phyloP scores from a whole-genome alignment of 2,888 invertebrate genomes.

The Drosophila antonietae region DNA sequence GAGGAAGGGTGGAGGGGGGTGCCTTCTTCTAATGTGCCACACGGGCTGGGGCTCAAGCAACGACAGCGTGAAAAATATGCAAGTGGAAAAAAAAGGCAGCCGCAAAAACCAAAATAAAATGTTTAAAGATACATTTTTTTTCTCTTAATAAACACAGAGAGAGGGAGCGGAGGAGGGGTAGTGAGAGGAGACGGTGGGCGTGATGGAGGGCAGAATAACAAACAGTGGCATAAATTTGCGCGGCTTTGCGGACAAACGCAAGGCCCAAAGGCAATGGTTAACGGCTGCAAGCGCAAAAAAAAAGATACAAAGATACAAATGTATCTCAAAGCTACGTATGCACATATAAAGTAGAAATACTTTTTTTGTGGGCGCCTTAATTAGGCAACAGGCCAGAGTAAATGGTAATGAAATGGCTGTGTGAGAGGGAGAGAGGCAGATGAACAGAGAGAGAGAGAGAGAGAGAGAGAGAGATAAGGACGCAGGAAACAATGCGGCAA shows the following conservation, averaged over 20 bases:
- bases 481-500: conserved; percentile 41
- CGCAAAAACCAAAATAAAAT: conserved; percentile 61
- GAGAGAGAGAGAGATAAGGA: not conserved
- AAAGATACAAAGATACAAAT: conserved; percentile 40
- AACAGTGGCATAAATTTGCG: conserved; percentile 65
- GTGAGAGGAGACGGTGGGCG: not conserved
- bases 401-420: conserved; percentile 16
- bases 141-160: conserved; percentile 24
- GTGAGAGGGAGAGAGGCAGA: not conserved
- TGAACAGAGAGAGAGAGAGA: not conserved
- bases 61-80: conserved; percentile 76
- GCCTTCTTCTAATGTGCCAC: conserved; percentile 55
- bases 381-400: conserved; percentile 52
- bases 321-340: conserved; percentile 25
- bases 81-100: conserved; percentile 46
- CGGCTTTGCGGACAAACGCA: conserved; percentile 25
- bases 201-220: conserved; percentile 15
- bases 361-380: conserved; percentile 40
- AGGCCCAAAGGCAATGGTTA: conserved; percentile 53
- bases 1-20: rapidly evolving
- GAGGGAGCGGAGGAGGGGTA: not conserved
- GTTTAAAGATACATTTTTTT: conserved; percentile 54
- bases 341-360: conserved; percentile 6
- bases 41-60: conserved; percentile 36
- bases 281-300: conserved; percentile 37